Base-by-base conservation (phyloP, 2,888 invertebrate species). In the Torymus aiolomorphi region DNA sequence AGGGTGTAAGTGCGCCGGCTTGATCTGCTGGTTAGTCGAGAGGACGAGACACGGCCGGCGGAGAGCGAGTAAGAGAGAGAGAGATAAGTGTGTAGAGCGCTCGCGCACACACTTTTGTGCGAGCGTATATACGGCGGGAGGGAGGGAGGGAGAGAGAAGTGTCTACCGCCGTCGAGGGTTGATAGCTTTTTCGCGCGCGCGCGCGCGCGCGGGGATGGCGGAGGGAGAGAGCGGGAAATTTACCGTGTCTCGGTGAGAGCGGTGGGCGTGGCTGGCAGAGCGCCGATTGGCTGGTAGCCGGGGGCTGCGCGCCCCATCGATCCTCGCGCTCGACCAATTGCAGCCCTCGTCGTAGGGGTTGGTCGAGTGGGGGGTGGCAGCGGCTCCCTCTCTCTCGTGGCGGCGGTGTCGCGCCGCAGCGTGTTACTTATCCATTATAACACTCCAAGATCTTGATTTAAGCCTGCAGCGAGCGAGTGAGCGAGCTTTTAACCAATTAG, bases 401-500 rank as follows among this genome's bases (percentile, higher is more conserved):
- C 5, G 31, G 42, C 8, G 5, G 42, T 42, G 42, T 84, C 85
- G 83, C 87, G 88, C 88, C 87, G 87, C 88, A 85, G 88, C 88
- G 89, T 89, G 89, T 90, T 90, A 90, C 90, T 90, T 90, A 90
- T 90, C 90, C 90, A 90, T 90, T 90, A 90, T 90, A 90, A 90
- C 90, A 90, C 90, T 90, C 90, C 89, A 89, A 90, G 89, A 90
- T 90, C 90, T 90, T 90, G 90, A 90, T 90, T 90, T 90, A 90
- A 90, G 90, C 90, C 90, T 89, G 88, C 89, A 89, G 89, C 88
- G 77, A 73, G 4, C 24, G 57, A 59, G 57, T 57, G 51, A 16
- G 69, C 74, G 89, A 90, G 90, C 90, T 90, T 90, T 90, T 90
- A 90, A 90, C 90, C 90, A 90, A 90, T 90, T 90, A 90, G 90